Conservation (phyloP, 2,797 vertebrate species). For the Bovichtus variegatus region DNA sequence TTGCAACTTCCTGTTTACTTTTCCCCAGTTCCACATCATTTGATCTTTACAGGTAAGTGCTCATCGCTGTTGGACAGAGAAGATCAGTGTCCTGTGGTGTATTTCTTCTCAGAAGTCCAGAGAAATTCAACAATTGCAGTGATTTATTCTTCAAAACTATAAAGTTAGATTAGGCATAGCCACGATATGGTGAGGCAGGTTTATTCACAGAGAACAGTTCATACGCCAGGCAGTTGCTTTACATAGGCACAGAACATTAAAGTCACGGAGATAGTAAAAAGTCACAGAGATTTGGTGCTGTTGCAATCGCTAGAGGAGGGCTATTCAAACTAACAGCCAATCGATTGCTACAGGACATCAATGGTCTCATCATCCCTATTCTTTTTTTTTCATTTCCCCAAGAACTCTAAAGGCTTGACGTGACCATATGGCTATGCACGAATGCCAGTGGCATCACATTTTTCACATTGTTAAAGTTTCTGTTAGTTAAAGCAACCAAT, state of each 20-base stretch:
- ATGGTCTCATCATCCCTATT: not conserved
- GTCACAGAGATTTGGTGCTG: not conserved
- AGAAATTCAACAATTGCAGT: too few species aligned
- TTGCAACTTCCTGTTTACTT: slow-evolving; percentile 10
- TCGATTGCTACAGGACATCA: not conserved
- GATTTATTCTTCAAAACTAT: not conserved
- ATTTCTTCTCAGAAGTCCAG: not conserved
- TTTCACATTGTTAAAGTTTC: not conserved
- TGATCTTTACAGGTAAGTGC: slow-evolving; percentile 11
- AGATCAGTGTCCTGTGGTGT: too few species aligned
- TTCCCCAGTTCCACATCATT: slow-evolving; percentile 6
- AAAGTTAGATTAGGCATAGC: not conserved
- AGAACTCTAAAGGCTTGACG: not conserved
- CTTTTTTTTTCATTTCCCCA: not conserved
- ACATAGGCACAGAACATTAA: not conserved
- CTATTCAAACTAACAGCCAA: slow-evolving; percentile 1
- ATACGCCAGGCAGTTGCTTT: not conserved
- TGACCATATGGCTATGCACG: not conserved
- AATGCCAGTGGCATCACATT: not conserved
- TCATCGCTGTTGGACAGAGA: not conserved
- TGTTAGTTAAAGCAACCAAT: not conserved
- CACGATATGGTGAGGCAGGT: not conserved
- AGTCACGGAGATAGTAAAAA: slow-evolving; percentile 14
- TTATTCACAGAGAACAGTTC: slow-evolving; percentile 6
- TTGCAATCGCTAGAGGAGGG: not conserved